Base-by-base conservation (phyloP, 2,888 invertebrate genomes). In the Tholera decimalis region DNA sequence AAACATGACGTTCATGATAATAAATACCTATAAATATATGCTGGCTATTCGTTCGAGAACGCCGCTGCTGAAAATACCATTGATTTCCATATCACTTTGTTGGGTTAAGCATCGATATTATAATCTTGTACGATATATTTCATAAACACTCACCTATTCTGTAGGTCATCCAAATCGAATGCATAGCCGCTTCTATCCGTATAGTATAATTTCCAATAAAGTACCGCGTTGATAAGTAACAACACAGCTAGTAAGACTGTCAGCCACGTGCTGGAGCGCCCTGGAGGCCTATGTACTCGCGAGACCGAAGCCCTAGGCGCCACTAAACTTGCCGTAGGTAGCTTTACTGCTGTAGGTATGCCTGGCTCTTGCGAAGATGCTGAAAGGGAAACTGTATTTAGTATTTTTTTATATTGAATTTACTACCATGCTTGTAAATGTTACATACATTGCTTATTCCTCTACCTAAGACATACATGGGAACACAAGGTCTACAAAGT, bases 141-240 rank as follows among this genome's bases (percentile, higher is more conserved):
- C 1, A 18, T 6, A 18, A 3, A 5, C 6, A 4, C 76, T 59
- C 1, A 90, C 92, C 89, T 88, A 70, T 83, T 75, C 60, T 91
- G 90, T 43, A 91, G 60, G 20, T 88, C 86, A 2, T 88, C 85
- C 3, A 87, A 54, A 24, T 87, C 82, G 15, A 82, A 44, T 37
- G 44, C 46, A 15, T 66, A 39, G 5, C 53, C 64, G 20, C 74
- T 59, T 70, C 96, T 96, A 88, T 98, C 97, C 74, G 97, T 91
- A 79, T 96, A 96, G 97, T 98, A 97, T 79, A 99, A 96, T 93
- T 98, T 97, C 94, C 98, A 97, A 96, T 98, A 98, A 68, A 99
- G 96, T 89, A 98, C 96, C 76, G 97, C 97, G 88, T 97, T 97
- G 77, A 97, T 83, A 44, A 96, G 91, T 67, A 95, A 87, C 83